These are phyloP conservation scores for Hypanus sabinus DNA, from an alignment of 2,113 vertebrate species.

Conservation along the genomic window DNA sequence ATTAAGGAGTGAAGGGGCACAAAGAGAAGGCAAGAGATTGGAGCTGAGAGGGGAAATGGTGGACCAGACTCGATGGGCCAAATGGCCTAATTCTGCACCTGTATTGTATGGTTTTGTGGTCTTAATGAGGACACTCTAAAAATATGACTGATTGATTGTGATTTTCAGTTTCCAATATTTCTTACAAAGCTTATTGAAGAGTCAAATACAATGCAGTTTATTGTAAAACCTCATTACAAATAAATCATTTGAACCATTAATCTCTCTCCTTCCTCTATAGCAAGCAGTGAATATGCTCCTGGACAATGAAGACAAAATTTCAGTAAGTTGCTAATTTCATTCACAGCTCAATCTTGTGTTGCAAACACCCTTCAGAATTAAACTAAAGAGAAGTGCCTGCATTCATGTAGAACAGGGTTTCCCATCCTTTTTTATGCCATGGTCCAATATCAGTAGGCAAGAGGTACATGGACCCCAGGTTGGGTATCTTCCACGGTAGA, in stretches of 20 bases:
- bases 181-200: neutral
- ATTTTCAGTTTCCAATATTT: neutral
- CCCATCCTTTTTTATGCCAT: too few relatives aligned
- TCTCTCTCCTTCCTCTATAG: constrained; percentile 53
- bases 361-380: neutral
- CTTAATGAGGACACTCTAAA: neutral
- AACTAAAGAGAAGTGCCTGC: neutral
- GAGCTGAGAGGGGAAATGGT: too few relatives aligned
- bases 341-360: neutral
- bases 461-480: too few relatives aligned
- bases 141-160: neutral
- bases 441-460: too few relatives aligned
- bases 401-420: neutral
- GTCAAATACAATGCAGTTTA: neutral
- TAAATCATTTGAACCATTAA: neutral
- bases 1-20: too few relatives aligned
- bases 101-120: neutral
- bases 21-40: too few relatives aligned
- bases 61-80: too few relatives aligned
- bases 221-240: neutral
- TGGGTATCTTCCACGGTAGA: neutral
- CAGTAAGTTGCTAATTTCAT: constrained; percentile 63
- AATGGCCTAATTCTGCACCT: too few relatives aligned
- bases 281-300: constrained; percentile 99
- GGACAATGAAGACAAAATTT: constrained; percentile 98